Percentiles rank a stretch among this genome's conserved stretches.
Evolutionary conservation across 2,797 vertebrate species (phyloP).

Genomic region (Borostomias antarcticus): DNA sequence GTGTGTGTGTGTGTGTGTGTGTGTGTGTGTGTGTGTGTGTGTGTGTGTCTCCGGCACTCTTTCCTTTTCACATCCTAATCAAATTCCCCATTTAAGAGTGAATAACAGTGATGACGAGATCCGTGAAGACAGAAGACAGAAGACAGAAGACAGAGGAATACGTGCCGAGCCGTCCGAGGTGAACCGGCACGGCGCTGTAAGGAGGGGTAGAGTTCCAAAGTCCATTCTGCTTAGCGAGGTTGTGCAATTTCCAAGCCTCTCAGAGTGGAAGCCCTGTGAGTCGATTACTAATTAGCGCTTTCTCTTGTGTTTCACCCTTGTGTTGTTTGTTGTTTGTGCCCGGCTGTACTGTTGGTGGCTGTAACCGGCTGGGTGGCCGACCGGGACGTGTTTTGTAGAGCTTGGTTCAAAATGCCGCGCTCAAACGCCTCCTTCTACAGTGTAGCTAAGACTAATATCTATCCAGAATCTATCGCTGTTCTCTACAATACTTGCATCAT

Average conservation of each 20-base stretch:
- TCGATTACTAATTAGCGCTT: slow-evolving; percentile 56
- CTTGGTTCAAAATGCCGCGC: slow-evolving; percentile 22
- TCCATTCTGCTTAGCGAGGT: slow-evolving; percentile 32
- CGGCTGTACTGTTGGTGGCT: slow-evolving; percentile 34
- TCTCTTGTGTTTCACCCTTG: slow-evolving; percentile 30
- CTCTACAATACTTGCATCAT: background rate
- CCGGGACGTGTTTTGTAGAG: background rate
- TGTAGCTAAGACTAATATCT: background rate
- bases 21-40: background rate
- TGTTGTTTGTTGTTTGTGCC: slow-evolving; percentile 46
- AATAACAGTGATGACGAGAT: too few relatives aligned
- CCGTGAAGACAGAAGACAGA: background rate
- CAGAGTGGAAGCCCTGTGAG: slow-evolving; percentile 34
- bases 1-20: background rate
- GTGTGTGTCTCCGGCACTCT: too few relatives aligned
- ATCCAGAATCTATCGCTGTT: background rate
- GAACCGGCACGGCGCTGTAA: background rate
- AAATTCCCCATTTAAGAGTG: too few relatives aligned
- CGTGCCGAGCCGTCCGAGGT: background rate
- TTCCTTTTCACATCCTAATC: slow-evolving; percentile 32
- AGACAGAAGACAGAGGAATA: background rate
- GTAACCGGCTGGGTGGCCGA: background rate
- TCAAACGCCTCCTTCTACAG: slow-evolving; percentile 11
- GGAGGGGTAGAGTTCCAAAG: slow-evolving; percentile 19
- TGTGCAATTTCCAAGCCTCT: slow-evolving; percentile 34